These are phyloP conservation scores for Melitaea athalia DNA, from an alignment of 2,888 invertebrate genomes.

Conservation along the genomic window DNA sequence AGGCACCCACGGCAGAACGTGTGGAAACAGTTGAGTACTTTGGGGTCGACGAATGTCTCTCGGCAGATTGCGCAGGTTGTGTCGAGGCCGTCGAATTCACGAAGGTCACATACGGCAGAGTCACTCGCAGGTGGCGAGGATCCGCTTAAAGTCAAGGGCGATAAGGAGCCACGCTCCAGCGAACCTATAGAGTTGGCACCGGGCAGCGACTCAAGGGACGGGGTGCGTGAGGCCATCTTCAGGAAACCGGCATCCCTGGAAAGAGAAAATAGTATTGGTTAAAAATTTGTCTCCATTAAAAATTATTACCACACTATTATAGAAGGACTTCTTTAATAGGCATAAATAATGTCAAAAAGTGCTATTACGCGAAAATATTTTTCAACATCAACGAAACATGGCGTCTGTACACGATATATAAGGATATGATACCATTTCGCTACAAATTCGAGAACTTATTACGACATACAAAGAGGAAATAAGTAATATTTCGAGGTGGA, in stretches of 20 bases:
- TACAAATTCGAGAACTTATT: conserved; percentile 38
- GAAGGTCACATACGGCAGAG: conserved; percentile 90
- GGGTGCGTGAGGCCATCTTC: conserved; percentile 96
- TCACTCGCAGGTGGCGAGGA: conserved; percentile 94
- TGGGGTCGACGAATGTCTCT: conserved; percentile 88
- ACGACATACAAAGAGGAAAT: conserved; percentile 36
- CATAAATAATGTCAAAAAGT: background rate
- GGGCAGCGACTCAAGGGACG: conserved; percentile 95
- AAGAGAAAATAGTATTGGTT: conserved; percentile 64
- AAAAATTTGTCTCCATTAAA: conserved; percentile 26
- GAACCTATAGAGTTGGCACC: conserved; percentile 96
- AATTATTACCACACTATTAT: background rate
- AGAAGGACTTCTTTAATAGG: background rate
- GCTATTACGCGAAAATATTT: conserved; percentile 19
- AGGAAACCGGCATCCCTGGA: conserved; percentile 93
- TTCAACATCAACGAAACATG: conserved; percentile 33
- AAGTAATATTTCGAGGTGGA: conserved; percentile 39
- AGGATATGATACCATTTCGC: conserved; percentile 38
- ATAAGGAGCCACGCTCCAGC: conserved; percentile 90
- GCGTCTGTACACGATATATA: conserved; percentile 25
- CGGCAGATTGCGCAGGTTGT: conserved; percentile 87
- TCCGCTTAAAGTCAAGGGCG: conserved; percentile 92
- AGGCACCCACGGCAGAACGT: conserved; percentile 92
- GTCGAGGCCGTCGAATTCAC: conserved; percentile 84
- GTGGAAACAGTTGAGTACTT: conserved; percentile 91